phyloP scores from a whole-genome alignment of 2,888 invertebrate genomes.

The Charanyca ferruginea region DNA sequence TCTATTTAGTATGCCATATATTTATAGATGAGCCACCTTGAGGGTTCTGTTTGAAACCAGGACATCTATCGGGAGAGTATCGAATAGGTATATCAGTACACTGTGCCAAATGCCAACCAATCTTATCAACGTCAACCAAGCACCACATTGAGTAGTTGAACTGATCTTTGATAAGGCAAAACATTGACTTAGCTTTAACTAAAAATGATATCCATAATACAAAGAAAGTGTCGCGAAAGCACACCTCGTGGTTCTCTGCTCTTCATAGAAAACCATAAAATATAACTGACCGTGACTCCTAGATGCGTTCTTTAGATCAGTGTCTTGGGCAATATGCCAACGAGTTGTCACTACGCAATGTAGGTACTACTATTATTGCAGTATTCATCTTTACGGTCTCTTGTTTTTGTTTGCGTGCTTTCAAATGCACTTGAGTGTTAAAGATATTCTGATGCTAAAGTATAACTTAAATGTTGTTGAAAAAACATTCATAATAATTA shows the following conservation, averaged over 20 bases:
- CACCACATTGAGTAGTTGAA: slow-evolving; percentile 3
- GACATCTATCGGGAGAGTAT: slow-evolving; percentile 6
- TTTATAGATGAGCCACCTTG: neutral
- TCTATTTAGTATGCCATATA: too few relatives aligned
- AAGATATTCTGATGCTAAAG: neutral
- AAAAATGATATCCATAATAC: neutral
- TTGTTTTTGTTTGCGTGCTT: slow-evolving; percentile 32
- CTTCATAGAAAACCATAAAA: neutral
- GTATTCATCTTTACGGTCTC: neutral
- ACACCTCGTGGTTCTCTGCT: neutral
- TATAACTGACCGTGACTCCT: slow-evolving; percentile 6
- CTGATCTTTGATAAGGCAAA: neutral
- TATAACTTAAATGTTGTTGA: neutral
- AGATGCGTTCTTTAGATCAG: slow-evolving; percentile 1
- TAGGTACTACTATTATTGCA: slow-evolving; percentile 35
- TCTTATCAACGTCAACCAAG: slow-evolving; percentile 16
- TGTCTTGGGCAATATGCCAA: slow-evolving; percentile 47
- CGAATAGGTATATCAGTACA: neutral
- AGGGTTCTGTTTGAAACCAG: neutral
- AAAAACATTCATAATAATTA: neutral
- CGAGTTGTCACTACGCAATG: slow-evolving; percentile 24
- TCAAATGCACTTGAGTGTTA: slow-evolving; percentile 21
- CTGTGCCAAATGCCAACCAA: slow-evolving; percentile 29
- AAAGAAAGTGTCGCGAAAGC: neutral
- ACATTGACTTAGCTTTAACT: too few relatives aligned